Conservation (phyloP, 1,140 invertebrate species). For the Steinernema khuongi region DNA sequence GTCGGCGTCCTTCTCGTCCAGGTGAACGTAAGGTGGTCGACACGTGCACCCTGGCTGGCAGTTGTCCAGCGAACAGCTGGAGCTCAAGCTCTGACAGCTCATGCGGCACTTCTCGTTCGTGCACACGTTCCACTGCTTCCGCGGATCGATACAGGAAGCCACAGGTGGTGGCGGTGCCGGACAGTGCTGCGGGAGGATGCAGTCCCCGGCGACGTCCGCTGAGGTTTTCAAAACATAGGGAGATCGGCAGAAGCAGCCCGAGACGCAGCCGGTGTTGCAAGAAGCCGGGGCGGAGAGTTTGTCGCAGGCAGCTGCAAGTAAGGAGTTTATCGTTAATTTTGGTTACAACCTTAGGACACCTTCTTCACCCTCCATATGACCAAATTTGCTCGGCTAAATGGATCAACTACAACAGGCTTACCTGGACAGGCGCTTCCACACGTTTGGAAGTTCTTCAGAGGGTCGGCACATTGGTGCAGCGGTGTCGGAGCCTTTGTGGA, state of each 20-base stretch:
- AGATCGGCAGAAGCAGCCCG: not conserved
- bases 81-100: not conserved
- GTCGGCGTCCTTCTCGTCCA: not conserved
- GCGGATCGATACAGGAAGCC: not conserved
- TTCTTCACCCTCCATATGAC: too few species aligned
- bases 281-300: not conserved
- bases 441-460: not conserved
- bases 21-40: not conserved
- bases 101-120: constrained; percentile 2
- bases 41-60: not conserved
- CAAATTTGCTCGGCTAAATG: too few species aligned
- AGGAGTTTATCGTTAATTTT: not conserved
- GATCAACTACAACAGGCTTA: too few species aligned
- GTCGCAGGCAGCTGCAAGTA: not conserved
- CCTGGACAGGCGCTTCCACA: constrained; percentile 2
- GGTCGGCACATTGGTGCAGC: not conserved
- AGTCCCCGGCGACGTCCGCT: not conserved
- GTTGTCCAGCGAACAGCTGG: not conserved
- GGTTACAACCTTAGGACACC: not conserved
- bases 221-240: not conserved
- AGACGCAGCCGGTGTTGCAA: not conserved
- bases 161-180: not conserved
- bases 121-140: constrained; percentile 1
- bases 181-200: constrained; percentile 8
- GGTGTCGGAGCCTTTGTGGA: not conserved